Evolutionary conservation across 2,797 vertebrate species (phyloP), one percentile per base, ranked within the genome.

Genomic region (Protosalanx chinensis): DNA sequence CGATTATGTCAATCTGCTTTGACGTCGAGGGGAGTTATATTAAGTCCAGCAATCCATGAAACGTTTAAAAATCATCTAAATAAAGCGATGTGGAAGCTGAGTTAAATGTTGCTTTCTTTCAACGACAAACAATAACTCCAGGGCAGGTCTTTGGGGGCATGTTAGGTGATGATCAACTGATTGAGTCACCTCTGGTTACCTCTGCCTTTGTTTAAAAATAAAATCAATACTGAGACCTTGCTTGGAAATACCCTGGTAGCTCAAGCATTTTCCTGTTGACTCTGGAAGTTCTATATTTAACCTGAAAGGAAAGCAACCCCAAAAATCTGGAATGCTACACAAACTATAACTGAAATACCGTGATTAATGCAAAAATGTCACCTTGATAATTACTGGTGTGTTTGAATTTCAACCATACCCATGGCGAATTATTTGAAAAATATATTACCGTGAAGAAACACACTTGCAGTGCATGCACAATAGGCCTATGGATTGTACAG

Each of bases 181-280:
- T 59, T 20, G 33, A 20, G n/a, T 69, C 20, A 27, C 7, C 27
- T 63, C 0, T 37, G 23, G 57, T 30, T 59, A 46, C 29, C n/a
- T 15, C 35, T 46, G 35, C 4, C 8, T 41, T 23, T 60, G n/a
- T 75, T 70, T 64, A 62, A 33, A 61, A 57, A 23, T 58, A 8
- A 56, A 66, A 61, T 13, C 8, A 23, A 30, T 16, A 33, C 8
- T 8, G 30, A 64, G 46, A 7, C 70, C n/a, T 57, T 56, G 15
- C 51, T 16, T 18, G 15, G 51, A 16, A n/a, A 16, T 1, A 56
- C 4, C 15, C 10, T 20, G 18, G 33, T 8, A 4, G 8, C 58
- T 46, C 3, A 12, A 3, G 12, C 8, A 46, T 18, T 59, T 6
- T 6, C 23, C 2, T 59, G 20, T 37, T 68, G 33, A 20, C 18